Conservation (phyloP, 1,140 invertebrate genomes). For the Cecropterus lyciades region DNA sequence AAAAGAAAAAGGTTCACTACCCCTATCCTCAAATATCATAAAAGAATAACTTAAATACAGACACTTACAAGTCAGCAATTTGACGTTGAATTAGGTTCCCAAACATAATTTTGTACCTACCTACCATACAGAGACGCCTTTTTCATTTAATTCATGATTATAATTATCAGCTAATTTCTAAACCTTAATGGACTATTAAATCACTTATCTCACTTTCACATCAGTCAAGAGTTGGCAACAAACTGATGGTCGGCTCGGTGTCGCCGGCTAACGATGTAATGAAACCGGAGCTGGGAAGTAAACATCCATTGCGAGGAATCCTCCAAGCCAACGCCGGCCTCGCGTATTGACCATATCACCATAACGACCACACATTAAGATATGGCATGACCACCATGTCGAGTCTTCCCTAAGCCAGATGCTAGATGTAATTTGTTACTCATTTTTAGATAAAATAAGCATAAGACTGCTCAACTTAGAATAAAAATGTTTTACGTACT, state of each 20-base stretch:
- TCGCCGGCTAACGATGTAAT: conserved; percentile 58
- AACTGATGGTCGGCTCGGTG: conserved; percentile 61
- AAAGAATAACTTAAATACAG: too few relatives aligned
- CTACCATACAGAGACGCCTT: neutral
- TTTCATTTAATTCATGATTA: neutral
- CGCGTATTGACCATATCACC: conserved; percentile 26
- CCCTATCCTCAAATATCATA: too few relatives aligned
- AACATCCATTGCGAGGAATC: conserved; percentile 77
- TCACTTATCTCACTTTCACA: conserved; percentile 59
- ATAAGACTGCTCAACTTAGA: too few relatives aligned
- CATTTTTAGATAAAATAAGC: too few relatives aligned
- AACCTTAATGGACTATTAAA: conserved; percentile 18
- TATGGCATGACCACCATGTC: conserved; percentile 47
- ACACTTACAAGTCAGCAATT: too few relatives aligned
- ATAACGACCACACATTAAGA: conserved; percentile 49
- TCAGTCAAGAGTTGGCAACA: conserved; percentile 57
- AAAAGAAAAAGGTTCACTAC: too few relatives aligned
- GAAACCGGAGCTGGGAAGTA: conserved; percentile 71
- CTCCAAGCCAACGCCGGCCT: conserved; percentile 42
- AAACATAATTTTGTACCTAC: too few relatives aligned
- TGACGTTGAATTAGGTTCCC: neutral
- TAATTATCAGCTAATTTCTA: neutral
- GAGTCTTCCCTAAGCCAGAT: conserved; percentile 1
- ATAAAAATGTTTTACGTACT: too few relatives aligned
- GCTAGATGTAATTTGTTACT: too few relatives aligned